A percentile compares a stretch with the other conserved stretches of the same genome.
phyloP scores from a whole-genome alignment of 2,888 invertebrate genomes.

The Pyrrhia umbra region DNA sequence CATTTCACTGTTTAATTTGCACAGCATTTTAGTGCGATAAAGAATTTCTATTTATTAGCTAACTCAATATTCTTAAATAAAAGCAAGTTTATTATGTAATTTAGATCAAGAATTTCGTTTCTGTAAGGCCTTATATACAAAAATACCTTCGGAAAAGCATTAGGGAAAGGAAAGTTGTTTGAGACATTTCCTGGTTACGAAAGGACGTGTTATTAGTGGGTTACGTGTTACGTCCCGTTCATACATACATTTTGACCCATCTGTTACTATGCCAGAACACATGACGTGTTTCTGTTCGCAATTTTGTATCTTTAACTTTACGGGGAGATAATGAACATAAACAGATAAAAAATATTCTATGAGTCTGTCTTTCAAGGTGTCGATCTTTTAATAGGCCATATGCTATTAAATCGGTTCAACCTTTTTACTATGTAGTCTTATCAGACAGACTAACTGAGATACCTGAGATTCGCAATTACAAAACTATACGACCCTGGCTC shows the following conservation, averaged over 20 bases:
- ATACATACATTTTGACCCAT: conserved; percentile 27
- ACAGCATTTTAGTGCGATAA: neutral
- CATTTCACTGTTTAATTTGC: too few relatives aligned
- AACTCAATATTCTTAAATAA: neutral
- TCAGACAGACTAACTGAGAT: too few relatives aligned
- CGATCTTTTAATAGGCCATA: too few relatives aligned
- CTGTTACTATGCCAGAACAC: neutral
- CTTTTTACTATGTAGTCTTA: too few relatives aligned
- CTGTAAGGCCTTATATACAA: neutral
- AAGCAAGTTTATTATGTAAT: conserved; percentile 23
- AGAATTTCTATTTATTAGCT: neutral
- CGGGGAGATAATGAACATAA: too few relatives aligned
- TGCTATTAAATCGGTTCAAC: too few relatives aligned
- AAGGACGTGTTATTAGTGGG: conserved; percentile 21
- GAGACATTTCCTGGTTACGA: conserved; percentile 22
- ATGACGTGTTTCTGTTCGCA: conserved; percentile 6
- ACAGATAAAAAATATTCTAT: too few relatives aligned
- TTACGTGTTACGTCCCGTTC: conserved; percentile 19
- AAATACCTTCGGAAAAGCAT: conserved; percentile 14
- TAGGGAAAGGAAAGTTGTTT: neutral
- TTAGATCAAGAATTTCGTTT: conserved; percentile 10
- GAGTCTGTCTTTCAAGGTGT: too few relatives aligned
- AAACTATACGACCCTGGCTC: too few relatives aligned
- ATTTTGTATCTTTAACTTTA: neutral
- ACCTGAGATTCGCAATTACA: too few relatives aligned